Base-by-base conservation (phyloP, 2,888 invertebrate genomes). In the Ctena decussata region DNA sequence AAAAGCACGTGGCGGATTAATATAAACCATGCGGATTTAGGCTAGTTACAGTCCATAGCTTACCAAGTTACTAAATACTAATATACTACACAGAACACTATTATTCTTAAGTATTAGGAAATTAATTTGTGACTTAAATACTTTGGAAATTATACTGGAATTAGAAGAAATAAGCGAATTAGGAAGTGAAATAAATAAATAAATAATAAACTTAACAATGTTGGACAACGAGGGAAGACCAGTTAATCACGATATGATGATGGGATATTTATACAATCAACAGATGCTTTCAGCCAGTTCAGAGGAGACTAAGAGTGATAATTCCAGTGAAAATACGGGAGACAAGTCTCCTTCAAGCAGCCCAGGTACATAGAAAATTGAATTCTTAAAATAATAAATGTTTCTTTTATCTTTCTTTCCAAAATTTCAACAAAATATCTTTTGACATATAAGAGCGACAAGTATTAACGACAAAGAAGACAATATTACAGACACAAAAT, bases 1-100 rank as follows among this genome's bases (percentile, higher is more conserved):
- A 78, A 88, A 80, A 88, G 84, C 88, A 88, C 88, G 88, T 88
- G 85, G 75, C 18, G 80, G 88, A 88, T 88, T 88, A 88, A 77
- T 85, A 88, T 87, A 86, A 88, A 84, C 82, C 85, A 30, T 73
- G 39, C 41, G 82, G 85, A 88, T 86, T 88, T 88, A 84, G 84
- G 46, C 41, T 75, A 76, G 85, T 79, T 80, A 85, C 85, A 81
- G 85, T 85, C 84, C 80, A 8, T n/a, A 65, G 35, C 53, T 53
- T 53, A 53, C 5, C 53, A n/a, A 53, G 53, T 53, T 18, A 53
- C 65, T 35, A 65, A 65, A 65, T 65, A 65, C 65, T 35, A 6
- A 60, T 35, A 65, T 35, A 35, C 12, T 46, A 46, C 18, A 65
- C 65, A 65, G 65, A 65, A 32, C 35, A 35, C 35, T 65, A 65